phyloP scores from a whole-genome alignment of 2,113 vertebrate species.

The Tetraodon nigroviridis region DNA sequence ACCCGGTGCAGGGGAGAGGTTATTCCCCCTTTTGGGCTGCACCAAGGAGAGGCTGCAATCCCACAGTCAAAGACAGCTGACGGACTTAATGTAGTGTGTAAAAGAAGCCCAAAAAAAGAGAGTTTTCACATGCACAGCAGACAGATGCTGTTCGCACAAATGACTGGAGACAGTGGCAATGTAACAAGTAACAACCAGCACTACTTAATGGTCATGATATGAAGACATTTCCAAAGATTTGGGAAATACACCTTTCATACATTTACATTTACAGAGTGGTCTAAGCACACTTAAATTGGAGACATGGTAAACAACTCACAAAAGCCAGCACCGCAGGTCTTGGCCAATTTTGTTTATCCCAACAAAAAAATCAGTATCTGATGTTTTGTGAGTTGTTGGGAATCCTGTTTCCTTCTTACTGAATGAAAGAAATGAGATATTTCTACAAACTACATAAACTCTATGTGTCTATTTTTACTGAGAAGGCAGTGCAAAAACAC shows the following conservation, averaged over 20 bases:
- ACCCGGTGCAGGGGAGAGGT: constrained; percentile 51
- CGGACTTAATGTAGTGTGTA: constrained; percentile 67
- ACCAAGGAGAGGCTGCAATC: constrained; percentile 80
- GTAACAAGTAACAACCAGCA: constrained; percentile 46
- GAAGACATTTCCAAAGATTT: constrained; percentile 50
- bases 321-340: constrained; percentile 47
- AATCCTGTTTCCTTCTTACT: constrained; percentile 41
- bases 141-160: constrained; percentile 55
- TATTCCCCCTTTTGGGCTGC: constrained; percentile 61
- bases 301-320: constrained; percentile 67
- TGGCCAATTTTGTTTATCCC: constrained; percentile 13
- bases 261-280: constrained; percentile 58
- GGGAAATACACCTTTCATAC: constrained; percentile 52
- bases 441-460: constrained; percentile 46
- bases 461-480: constrained; percentile 58
- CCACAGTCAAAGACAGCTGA: constrained; percentile 81
- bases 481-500: constrained; percentile 84
- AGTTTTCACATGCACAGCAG: constrained; percentile 53
- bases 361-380: constrained; percentile 26
- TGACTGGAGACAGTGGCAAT: constrained; percentile 67
- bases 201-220: constrained; percentile 58
- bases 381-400: constrained; percentile 67
- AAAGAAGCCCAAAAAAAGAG: constrained; percentile 37
- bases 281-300: constrained; percentile 56
- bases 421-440: constrained; percentile 43